Percentiles rank a stretch among this genome's conserved stretches.
phyloP scores from a whole-genome alignment of 2,113 vertebrate species.

The Peromyscus maniculatus region DNA sequence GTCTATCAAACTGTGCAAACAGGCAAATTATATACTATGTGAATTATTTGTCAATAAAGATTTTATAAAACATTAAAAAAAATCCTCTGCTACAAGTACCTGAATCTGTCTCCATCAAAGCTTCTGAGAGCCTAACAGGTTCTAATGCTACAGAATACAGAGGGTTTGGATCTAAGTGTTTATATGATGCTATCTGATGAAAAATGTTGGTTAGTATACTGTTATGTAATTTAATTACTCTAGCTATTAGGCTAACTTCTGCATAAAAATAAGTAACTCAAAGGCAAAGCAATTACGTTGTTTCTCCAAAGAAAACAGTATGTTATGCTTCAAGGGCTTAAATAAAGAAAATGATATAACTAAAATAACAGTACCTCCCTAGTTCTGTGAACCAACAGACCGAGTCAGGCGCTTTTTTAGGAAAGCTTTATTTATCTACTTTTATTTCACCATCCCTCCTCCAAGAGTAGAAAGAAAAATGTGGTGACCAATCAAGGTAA shows the following conservation, averaged over 20 bases:
- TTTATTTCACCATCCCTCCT: constrained; percentile 2
- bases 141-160: neutral
- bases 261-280: neutral
- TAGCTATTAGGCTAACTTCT: neutral
- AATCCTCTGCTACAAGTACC: neutral
- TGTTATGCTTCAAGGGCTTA: rapidly evolving
- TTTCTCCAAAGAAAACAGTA: neutral
- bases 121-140: neutral
- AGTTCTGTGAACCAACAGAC: neutral
- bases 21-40: no score
- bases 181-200: constrained; percentile 3
- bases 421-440: neutral
- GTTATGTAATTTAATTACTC: neutral
- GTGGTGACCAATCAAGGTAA: neutral
- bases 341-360: constrained; percentile 24
- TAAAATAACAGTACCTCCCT: neutral
- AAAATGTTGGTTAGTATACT: neutral
- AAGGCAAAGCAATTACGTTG: neutral
- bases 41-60: no score
- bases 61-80: neutral
- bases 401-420: neutral
- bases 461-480: neutral
- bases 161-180: neutral
- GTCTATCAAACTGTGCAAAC: no score
- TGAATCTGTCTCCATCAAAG: neutral